These are phyloP conservation scores for Periphyllus acericola DNA, from an alignment of 2,888 invertebrate genomes.

Conservation along the genomic window DNA sequence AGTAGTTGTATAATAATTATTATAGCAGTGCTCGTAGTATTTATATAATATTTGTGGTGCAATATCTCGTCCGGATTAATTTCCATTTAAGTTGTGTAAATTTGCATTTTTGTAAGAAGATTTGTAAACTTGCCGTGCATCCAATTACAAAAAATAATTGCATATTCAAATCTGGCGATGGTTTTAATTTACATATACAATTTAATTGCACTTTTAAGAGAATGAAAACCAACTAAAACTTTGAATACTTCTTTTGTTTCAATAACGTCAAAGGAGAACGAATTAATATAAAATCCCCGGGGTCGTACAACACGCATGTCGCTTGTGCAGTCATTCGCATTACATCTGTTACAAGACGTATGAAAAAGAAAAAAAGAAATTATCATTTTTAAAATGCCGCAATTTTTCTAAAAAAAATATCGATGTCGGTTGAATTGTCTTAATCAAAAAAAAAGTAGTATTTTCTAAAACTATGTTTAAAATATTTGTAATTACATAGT, in stretches of 20 bases:
- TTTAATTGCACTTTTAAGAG: constrained; percentile 41
- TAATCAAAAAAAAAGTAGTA: too few relatives aligned
- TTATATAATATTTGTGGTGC: constrained; percentile 17
- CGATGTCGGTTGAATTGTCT: too few relatives aligned
- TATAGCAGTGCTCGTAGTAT: neutral
- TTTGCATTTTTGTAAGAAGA: constrained; percentile 56
- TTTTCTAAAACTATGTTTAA: too few relatives aligned
- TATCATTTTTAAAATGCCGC: too few relatives aligned
- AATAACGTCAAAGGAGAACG: constrained; percentile 14
- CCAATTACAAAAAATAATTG: constrained; percentile 54
- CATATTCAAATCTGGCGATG: constrained; percentile 44
- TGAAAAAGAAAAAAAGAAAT: too few relatives aligned
- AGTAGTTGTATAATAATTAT: neutral
- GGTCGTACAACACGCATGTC: neutral
- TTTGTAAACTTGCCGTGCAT: constrained; percentile 22
- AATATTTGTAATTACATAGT: too few relatives aligned
- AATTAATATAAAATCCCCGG: neutral
- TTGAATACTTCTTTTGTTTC: constrained; percentile 31
- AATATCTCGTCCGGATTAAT: constrained; percentile 26
- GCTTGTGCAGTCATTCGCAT: neutral
- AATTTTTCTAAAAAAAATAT: too few relatives aligned
- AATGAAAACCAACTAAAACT: constrained; percentile 18
- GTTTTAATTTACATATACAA: constrained; percentile 33
- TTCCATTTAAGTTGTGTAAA: constrained; percentile 39
- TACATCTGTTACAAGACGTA: too few relatives aligned